Percentiles rank a stretch among this genome's conserved stretches.
Evolutionary conservation across 2,797 vertebrate species (phyloP).

Genomic region (Falco berigora): DNA sequence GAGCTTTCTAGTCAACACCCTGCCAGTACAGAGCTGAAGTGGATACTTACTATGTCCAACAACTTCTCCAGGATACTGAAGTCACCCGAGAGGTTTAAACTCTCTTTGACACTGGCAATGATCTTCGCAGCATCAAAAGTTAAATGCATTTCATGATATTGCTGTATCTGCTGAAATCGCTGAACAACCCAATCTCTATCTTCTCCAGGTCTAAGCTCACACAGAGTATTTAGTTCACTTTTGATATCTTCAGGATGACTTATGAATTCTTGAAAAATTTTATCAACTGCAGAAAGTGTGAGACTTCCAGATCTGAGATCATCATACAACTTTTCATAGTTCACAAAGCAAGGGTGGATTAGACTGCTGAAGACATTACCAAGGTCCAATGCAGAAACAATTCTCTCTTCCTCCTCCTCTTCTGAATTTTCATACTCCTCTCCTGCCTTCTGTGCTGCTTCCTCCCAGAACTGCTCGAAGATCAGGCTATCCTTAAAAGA

Average conservation of each 20-base stretch:
- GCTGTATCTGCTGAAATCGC: slow-evolving; percentile 82
- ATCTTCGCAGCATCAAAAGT: slow-evolving; percentile 80
- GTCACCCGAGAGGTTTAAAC: slow-evolving; percentile 81
- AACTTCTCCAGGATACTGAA: slow-evolving; percentile 68
- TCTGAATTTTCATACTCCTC: neutral
- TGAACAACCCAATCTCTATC: slow-evolving; percentile 74
- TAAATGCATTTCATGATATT: slow-evolving; percentile 88
- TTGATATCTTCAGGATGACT: slow-evolving; percentile 74
- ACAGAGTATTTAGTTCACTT: slow-evolving; percentile 75
- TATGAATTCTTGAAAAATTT: slow-evolving; percentile 74
- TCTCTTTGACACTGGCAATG: slow-evolving; percentile 78
- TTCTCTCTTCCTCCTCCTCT: neutral
- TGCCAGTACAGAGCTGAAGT: neutral
- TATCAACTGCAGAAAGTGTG: slow-evolving; percentile 76
- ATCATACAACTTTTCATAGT: slow-evolving; percentile 69
- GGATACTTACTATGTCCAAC: slow-evolving; percentile 32
- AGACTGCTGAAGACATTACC: slow-evolving; percentile 39
- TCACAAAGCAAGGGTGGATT: slow-evolving; percentile 64
- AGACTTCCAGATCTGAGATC: slow-evolving; percentile 77
- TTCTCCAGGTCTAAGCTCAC: slow-evolving; percentile 27
- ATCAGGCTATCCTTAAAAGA: slow-evolving; percentile 75
- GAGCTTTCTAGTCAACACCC: neutral
- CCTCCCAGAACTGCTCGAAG: slow-evolving; percentile 81
- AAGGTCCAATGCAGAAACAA: neutral
- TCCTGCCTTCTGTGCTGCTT: slow-evolving; percentile 43